Conservation (phyloP, 2,888 invertebrate genomes). For the Stenoptilia bipunctidactyla region DNA sequence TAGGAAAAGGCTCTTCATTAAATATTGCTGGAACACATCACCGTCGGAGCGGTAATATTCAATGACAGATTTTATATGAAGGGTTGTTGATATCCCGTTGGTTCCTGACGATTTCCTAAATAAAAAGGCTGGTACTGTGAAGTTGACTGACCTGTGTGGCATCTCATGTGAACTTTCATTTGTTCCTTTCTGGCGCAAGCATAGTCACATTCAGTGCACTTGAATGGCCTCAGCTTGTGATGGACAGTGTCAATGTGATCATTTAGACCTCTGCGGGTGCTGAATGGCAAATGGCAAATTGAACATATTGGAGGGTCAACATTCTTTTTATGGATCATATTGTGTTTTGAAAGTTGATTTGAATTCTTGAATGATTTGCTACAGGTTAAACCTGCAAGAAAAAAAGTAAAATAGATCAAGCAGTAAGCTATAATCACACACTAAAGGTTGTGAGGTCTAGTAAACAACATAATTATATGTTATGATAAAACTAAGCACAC, state of each 20-base stretch:
- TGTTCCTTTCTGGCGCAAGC: conserved; percentile 75
- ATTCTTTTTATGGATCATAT: conserved; percentile 67
- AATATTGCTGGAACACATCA: too few relatives aligned
- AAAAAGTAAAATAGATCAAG: too few relatives aligned
- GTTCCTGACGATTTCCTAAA: too few relatives aligned
- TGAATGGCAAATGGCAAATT: conserved; percentile 72
- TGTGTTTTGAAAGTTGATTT: conserved; percentile 85
- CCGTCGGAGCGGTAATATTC: too few relatives aligned
- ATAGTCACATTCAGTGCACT: conserved; percentile 78
- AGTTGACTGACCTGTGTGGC: conserved; percentile 78
- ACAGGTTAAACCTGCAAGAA: conserved; percentile 69
- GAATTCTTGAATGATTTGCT: conserved; percentile 84
- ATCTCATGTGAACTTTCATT: conserved; percentile 76
- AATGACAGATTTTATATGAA: too few relatives aligned
- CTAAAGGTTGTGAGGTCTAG: neutral
- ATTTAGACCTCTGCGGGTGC: conserved; percentile 59
- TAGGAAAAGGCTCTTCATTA: too few relatives aligned
- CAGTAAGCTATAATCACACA: neutral
- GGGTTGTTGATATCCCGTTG: too few relatives aligned
- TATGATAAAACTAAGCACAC: neutral
- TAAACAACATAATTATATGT: too few relatives aligned
- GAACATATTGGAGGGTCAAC: conserved; percentile 52
- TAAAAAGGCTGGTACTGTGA: too few relatives aligned
- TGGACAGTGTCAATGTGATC: conserved; percentile 75
- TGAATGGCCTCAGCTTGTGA: conserved; percentile 74